Conservation (phyloP, 1,140 invertebrate genomes). For the Cyclina sinensis region DNA sequence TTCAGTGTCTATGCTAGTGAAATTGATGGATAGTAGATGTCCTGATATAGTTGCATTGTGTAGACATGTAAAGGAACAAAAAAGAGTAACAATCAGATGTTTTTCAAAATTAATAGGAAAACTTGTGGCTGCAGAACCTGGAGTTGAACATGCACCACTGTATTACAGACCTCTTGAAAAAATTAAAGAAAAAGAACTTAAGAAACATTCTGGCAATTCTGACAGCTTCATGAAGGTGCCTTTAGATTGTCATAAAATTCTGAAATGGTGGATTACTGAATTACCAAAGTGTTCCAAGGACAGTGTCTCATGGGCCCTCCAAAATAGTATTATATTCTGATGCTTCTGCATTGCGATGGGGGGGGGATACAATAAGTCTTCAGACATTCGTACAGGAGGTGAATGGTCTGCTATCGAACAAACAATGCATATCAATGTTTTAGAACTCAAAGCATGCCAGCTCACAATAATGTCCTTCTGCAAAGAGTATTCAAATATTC, state of each 20-base stretch:
- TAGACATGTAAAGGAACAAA: background rate
- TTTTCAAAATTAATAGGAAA: conserved; percentile 6
- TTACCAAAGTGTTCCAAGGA: too few relatives aligned
- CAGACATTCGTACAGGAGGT: too few relatives aligned
- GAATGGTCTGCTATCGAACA: too few relatives aligned
- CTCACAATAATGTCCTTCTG: too few relatives aligned
- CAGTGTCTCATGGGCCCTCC: background rate
- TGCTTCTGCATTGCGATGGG: too few relatives aligned
- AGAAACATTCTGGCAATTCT: background rate
- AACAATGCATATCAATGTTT: too few relatives aligned
- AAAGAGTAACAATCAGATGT: background rate
- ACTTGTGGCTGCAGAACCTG: background rate
- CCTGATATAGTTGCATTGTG: background rate
- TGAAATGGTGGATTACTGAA: conserved; percentile 11
- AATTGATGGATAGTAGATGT: background rate
- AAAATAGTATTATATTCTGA: too few relatives aligned
- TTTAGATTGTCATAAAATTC: background rate
- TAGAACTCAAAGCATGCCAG: too few relatives aligned
- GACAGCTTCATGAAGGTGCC: conserved; percentile 1
- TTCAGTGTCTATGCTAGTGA: background rate
- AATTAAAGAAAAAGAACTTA: too few relatives aligned
- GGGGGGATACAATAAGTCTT: too few relatives aligned
- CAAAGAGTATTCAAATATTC: too few relatives aligned
- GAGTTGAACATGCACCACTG: background rate
- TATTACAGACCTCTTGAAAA: background rate